Evolutionary conservation across 1,140 invertebrate species (phyloP).

Genomic region (Penaeus japonicus): DNA sequence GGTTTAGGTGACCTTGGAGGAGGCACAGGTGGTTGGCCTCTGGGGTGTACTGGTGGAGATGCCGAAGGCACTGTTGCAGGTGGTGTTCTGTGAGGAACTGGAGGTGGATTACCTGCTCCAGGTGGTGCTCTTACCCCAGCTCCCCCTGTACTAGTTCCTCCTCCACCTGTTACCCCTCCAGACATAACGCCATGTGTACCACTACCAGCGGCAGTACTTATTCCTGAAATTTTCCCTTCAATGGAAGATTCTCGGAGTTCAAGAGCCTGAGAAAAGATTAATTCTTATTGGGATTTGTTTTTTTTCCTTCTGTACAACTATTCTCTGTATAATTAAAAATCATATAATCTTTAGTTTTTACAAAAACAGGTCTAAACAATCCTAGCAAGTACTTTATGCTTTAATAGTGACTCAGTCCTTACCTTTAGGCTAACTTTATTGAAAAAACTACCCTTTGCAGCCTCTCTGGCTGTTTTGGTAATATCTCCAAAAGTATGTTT

Average conservation of each 20-base stretch:
- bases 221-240: slow-evolving; percentile 36
- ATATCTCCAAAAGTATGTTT: slow-evolving; percentile 86
- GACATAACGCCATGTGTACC: neutral
- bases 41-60: slow-evolving; percentile 33
- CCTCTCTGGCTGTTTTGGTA: slow-evolving; percentile 90
- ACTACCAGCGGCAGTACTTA: slow-evolving; percentile 18
- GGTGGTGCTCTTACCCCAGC: neutral
- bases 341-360: too few relatives aligned
- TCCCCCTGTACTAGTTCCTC: neutral
- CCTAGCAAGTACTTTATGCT: too few relatives aligned
- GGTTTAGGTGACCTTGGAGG: slow-evolving; percentile 44
- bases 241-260: slow-evolving; percentile 47
- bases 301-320: too few relatives aligned
- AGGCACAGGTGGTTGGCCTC: slow-evolving; percentile 24
- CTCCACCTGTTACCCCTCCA: neutral
- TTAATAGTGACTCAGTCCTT: neutral
- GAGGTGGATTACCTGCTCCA: slow-evolving; percentile 15
- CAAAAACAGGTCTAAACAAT: too few relatives aligned
- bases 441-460: slow-evolving; percentile 67
- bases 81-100: slow-evolving; percentile 23
- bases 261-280: slow-evolving; percentile 15
- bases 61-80: slow-evolving; percentile 41
- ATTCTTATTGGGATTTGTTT: too few relatives aligned
- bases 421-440: slow-evolving; percentile 59
- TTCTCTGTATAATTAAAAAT: too few relatives aligned